Evolutionary conservation across 2,888 invertebrate species (phyloP).

Genomic region (Lordiphosa fenestrarum): DNA sequence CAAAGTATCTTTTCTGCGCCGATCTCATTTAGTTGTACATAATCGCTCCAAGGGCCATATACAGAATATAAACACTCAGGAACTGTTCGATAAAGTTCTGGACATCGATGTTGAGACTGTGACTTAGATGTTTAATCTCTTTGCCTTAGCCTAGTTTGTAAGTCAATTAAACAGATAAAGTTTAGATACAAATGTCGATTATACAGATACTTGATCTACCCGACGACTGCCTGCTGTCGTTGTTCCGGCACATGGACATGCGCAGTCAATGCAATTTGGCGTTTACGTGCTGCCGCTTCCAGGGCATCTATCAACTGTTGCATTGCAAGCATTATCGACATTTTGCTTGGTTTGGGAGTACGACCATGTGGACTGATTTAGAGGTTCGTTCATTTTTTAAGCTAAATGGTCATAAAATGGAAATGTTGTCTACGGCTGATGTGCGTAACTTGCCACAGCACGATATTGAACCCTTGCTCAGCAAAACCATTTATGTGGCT

Average conservation of each 20-base stretch:
- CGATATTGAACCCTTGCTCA: not conserved
- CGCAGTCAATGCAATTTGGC: constrained; percentile 25
- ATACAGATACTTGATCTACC: constrained; percentile 21
- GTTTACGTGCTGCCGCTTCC: constrained; percentile 20
- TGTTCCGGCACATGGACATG: constrained; percentile 16
- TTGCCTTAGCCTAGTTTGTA: not conserved
- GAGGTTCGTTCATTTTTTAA: constrained; percentile 23
- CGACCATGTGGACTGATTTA: constrained; percentile 8
- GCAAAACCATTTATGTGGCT: constrained; percentile 7
- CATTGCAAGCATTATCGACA: constrained; percentile 4
- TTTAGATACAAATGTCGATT: constrained; percentile 10
- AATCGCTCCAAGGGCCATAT: constrained; percentile 58
- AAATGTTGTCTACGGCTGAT: constrained; percentile 4
- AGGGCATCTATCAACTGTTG: constrained; percentile 10
- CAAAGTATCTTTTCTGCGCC: constrained; percentile 56
- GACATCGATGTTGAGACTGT: constrained; percentile 24
- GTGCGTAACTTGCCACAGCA: not conserved
- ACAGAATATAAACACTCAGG: constrained; percentile 29
- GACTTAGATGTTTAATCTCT: not conserved
- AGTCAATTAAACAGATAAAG: not conserved
- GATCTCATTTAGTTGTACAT: constrained; percentile 51
- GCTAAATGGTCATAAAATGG: constrained; percentile 28
- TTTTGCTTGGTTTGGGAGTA: constrained; percentile 13
- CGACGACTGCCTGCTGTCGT: constrained; percentile 17
- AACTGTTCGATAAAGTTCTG: not conserved